Conservation (phyloP, 1,140 invertebrate genomes). For the Cotesia glomerata region DNA sequence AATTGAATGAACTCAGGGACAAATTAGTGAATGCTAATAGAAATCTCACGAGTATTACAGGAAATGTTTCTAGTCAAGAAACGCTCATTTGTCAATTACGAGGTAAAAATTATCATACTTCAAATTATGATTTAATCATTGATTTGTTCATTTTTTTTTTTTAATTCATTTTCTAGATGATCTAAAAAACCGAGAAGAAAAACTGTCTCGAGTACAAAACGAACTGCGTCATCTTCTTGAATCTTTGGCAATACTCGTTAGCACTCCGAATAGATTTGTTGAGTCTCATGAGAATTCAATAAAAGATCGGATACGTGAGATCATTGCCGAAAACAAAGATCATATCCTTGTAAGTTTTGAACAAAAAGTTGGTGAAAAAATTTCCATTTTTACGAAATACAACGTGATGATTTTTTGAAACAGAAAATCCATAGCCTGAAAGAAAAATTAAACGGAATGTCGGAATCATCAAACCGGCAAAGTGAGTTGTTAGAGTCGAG, state of each 20-base stretch:
- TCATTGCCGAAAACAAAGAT: constrained; percentile 77
- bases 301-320: constrained; percentile 77
- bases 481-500: constrained; percentile 70
- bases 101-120: constrained; percentile 60
- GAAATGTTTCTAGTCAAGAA: constrained; percentile 73
- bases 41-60: constrained; percentile 70
- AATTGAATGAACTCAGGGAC: constrained; percentile 71
- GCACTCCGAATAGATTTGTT: constrained; percentile 72
- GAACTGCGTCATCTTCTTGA: constrained; percentile 72
- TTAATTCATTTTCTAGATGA: constrained; percentile 66
- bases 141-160: background rate
- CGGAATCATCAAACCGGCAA: constrained; percentile 69
- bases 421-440: constrained; percentile 75
- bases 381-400: background rate
- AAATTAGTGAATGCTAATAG: constrained; percentile 69
- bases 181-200: constrained; percentile 72
- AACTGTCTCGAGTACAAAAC: constrained; percentile 69
- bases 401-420: constrained; percentile 26
- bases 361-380: background rate
- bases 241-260: constrained; percentile 71
- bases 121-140: no score
- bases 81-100: constrained; percentile 70
- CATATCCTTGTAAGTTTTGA: constrained; percentile 70
- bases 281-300: constrained; percentile 78
- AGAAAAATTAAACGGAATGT: constrained; percentile 71